Base-by-base conservation (phyloP, 53 echinoderm and acorn worm genomes). In the Zoroaster sp. region DNA sequence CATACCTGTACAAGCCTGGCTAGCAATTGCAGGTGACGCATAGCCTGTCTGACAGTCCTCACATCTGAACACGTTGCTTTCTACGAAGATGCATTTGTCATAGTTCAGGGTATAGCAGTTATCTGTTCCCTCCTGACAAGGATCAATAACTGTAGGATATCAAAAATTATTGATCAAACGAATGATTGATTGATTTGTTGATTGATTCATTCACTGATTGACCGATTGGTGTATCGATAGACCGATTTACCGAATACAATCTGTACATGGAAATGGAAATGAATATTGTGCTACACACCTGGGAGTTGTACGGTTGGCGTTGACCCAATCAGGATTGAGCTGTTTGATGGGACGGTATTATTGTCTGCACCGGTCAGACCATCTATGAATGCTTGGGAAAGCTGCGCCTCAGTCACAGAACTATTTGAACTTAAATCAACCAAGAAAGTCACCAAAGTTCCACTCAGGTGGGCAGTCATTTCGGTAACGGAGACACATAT, bases 71-170 rank as follows among this genome's bases (percentile, higher is more conserved):
- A 53, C 53, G 33, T 78, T 87, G 72, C 65, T 87, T 11, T 79
- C 45, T 15, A 11, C 36, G 68, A 91, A 91, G 31, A 91, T 43
- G n/a, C 91, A 91, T 4, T 30, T 33, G 7, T 17, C n/a, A 21
- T 75, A 79, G 32, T 87, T 78, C 35, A 40, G 21, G 53, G 67
- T 65, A 33, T 77, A 91, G 59, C 91, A 91, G 63, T 91, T 72
- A 37, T 91, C 87, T 39, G 91, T 91, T 25, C 72, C 79, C 69
- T 91, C 91, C 46, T 73, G 78, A 39, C 91, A 91, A 12, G 78
- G 91, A 44, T 91, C 76, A 37, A 76, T 85, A 40, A 63, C 91
- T 91, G 70, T 31, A 75, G 9, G 23, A 44, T 21, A 44, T 25
- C 21, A 44, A 5, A 21, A 73, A n/a, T 37, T 1, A 40, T 35